Evolutionary conservation across 1,140 invertebrate species (phyloP).

Genomic region (Rhynchophorus ferrugineus): DNA sequence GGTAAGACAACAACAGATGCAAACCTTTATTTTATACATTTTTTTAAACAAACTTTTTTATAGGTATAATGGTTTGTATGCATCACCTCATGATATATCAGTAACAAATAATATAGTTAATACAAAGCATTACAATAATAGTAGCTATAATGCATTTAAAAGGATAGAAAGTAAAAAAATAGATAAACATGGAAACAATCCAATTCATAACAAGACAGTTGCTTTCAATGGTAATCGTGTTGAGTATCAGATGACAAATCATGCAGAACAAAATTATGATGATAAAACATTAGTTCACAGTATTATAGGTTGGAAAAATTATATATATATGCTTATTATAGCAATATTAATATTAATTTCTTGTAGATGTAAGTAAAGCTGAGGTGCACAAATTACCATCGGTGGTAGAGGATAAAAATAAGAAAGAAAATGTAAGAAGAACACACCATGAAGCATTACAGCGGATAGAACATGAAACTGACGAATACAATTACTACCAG

Average conservation of each 20-base stretch:
- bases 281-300: conserved; percentile 33
- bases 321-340: not conserved
- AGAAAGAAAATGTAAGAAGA: conserved; percentile 21
- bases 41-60: conserved; percentile 7
- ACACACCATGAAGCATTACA: conserved; percentile 37
- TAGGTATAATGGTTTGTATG: conserved; percentile 30
- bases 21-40: conserved; percentile 3
- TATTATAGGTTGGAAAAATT: conserved; percentile 35
- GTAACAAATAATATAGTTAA: conserved; percentile 11
- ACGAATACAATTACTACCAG: conserved; percentile 38
- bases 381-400: conserved; percentile 22
- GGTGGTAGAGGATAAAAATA: conserved; percentile 24
- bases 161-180: conserved; percentile 21
- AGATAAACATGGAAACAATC: conserved; percentile 12
- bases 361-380: conserved; percentile 31
- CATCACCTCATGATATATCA: conserved; percentile 21
- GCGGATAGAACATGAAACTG: conserved; percentile 34
- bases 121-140: conserved; percentile 17
- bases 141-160: conserved; percentile 16
- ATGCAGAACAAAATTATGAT: conserved; percentile 24
- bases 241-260: conserved; percentile 25
- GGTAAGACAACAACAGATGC: conserved; percentile 14
- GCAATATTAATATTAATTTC: not conserved
- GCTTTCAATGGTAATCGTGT: conserved; percentile 13
- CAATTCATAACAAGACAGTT: conserved; percentile 1